These are phyloP conservation scores for Phasia obesa DNA, from an alignment of 2,888 invertebrate species.

Conservation along the genomic window DNA sequence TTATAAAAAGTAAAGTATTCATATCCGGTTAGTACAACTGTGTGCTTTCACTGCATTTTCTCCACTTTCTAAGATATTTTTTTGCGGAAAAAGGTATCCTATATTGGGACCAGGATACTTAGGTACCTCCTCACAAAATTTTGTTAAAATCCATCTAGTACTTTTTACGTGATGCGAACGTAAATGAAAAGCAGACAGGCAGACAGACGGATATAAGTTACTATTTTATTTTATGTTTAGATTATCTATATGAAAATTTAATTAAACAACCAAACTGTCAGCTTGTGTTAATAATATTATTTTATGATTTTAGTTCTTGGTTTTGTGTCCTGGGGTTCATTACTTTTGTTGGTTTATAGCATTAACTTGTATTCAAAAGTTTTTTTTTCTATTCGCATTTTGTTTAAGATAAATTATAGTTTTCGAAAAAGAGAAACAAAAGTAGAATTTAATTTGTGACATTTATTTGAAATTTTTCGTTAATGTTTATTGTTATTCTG, in stretches of 20 bases:
- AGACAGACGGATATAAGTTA: too few species aligned
- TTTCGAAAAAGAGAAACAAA: conserved; percentile 33
- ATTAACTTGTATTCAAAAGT: conserved; percentile 43
- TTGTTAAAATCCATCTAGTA: too few species aligned
- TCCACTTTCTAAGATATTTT: too few species aligned
- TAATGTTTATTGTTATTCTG: conserved; percentile 54
- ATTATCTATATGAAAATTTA: not conserved
- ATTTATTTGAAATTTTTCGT: conserved; percentile 61
- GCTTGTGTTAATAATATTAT: not conserved
- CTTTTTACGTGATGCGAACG: too few species aligned
- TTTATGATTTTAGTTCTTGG: conserved; percentile 12
- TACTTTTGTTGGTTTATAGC: conserved; percentile 50
- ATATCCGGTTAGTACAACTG: too few species aligned
- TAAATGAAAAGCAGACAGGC: too few species aligned
- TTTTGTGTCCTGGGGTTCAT: conserved; percentile 34
- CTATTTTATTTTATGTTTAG: too few species aligned
- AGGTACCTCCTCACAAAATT: too few species aligned
- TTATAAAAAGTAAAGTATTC: too few species aligned
- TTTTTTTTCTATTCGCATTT: conserved; percentile 1
- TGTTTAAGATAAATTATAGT: conserved; percentile 61
- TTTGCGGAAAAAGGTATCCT: too few species aligned
- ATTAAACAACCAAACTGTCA: conserved; percentile 33
- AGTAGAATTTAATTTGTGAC: conserved; percentile 69
- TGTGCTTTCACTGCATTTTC: too few species aligned
- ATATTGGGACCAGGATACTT: too few species aligned